A percentile compares a stretch with the other conserved stretches of the same genome.
Conservation (phyloP, 2,888 invertebrate species). For the Latrodectus elegans region DNA sequence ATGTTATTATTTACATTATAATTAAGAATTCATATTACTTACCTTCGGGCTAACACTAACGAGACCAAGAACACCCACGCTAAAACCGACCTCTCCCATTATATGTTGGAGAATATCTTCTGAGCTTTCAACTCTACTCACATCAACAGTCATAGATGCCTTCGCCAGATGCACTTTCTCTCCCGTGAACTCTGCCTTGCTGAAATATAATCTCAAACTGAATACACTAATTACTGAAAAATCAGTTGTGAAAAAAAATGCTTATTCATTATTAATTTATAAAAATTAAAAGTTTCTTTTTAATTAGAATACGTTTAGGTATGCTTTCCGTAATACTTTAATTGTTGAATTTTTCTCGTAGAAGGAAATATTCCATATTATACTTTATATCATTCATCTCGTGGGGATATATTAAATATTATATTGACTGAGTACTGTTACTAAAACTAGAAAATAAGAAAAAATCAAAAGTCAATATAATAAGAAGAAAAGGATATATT, state of each 20-base stretch:
- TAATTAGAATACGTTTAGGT: too few relatives aligned
- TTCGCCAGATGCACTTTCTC: constrained; percentile 22
- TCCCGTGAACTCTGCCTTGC: constrained; percentile 41
- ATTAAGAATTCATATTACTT: neutral
- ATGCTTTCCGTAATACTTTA: too few relatives aligned
- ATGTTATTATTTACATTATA: neutral
- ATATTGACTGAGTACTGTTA: too few relatives aligned
- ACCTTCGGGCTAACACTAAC: constrained; percentile 56
- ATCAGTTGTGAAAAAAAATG: neutral
- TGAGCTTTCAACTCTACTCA: constrained; percentile 37
- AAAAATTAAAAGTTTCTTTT: too few relatives aligned
- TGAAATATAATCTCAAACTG: neutral
- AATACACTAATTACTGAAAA: neutral
- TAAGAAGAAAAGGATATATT: too few relatives aligned
- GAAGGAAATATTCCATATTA: too few relatives aligned
- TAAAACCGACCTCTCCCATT: constrained; percentile 38
- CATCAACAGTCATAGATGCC: constrained; percentile 46
- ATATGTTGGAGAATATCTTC: constrained; percentile 52
- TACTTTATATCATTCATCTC: too few relatives aligned
- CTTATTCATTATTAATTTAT: neutral
- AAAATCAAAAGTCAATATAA: too few relatives aligned
- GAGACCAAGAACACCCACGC: constrained; percentile 60
- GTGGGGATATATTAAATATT: too few relatives aligned
- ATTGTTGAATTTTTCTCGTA: too few relatives aligned
- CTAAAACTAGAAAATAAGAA: too few relatives aligned